Percentiles rank a stretch among this genome's conserved stretches.
Evolutionary conservation across 2,888 invertebrate genomes (phyloP).

Genomic region (Mechanitis mazaeus): DNA sequence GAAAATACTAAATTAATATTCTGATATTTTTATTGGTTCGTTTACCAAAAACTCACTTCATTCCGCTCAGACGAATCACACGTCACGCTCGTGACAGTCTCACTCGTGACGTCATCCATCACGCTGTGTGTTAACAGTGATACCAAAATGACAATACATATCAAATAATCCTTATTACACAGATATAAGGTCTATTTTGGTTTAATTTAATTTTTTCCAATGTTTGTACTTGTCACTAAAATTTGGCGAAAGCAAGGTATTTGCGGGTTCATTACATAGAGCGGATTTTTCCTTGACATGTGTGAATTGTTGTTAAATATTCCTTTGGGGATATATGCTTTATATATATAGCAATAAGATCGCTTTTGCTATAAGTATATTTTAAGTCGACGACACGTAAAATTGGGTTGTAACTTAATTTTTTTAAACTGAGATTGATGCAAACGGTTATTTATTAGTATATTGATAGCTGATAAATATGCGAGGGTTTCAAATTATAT

Average conservation of each 20-base stretch:
- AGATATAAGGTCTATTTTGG: slow-evolving; percentile 28
- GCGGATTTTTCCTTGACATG: slow-evolving; percentile 16
- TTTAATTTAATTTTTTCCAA: slow-evolving; percentile 1
- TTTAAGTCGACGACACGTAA: slow-evolving; percentile 57
- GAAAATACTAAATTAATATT: slow-evolving; percentile 9
- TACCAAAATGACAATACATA: slow-evolving; percentile 31
- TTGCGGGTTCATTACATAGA: slow-evolving; percentile 16
- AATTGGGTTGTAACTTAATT: slow-evolving; percentile 74
- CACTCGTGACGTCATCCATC: slow-evolving; percentile 70
- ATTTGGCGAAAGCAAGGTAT: slow-evolving; percentile 7
- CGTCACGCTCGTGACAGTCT: slow-evolving; percentile 57
- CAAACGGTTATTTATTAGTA: slow-evolving; percentile 48
- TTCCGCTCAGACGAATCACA: slow-evolving; percentile 41
- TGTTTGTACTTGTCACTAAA: slow-evolving; percentile 7
- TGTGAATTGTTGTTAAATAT: not conserved
- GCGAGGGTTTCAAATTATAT: no score
- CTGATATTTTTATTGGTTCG: slow-evolving; percentile 8
- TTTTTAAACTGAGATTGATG: slow-evolving; percentile 67
- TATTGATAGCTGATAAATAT: slow-evolving; percentile 36
- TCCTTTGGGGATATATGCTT: not conserved
- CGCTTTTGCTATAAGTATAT: slow-evolving; percentile 14
- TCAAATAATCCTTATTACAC: slow-evolving; percentile 18
- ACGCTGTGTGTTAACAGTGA: slow-evolving; percentile 55
- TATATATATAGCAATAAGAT: not conserved
- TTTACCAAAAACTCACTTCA: slow-evolving; percentile 16